phyloP scores from a whole-genome alignment of 2,888 invertebrate species.

The Oligia latruncula region DNA sequence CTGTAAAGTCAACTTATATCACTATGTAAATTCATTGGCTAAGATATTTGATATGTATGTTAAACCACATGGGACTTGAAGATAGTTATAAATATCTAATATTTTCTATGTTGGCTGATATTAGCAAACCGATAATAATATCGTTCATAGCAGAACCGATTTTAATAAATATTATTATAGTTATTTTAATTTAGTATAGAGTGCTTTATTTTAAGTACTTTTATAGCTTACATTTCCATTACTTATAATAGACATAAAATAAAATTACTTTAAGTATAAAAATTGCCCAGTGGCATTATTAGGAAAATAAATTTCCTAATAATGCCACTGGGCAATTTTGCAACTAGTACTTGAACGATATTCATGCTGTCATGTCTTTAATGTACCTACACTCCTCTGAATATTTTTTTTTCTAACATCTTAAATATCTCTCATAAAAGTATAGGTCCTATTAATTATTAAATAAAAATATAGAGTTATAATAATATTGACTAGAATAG shows the following conservation, averaged over 20 bases:
- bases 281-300: too few species aligned
- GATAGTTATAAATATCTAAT: not conserved
- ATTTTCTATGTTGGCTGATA: constrained; percentile 4
- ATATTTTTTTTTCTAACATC: not conserved
- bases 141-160: not conserved
- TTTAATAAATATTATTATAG: not conserved
- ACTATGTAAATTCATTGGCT: constrained; percentile 59
- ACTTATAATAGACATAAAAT: constrained; percentile 2
- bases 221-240: not conserved
- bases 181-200: not conserved
- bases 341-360: constrained; percentile 20
- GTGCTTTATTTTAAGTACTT: not conserved
- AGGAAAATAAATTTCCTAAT: not conserved
- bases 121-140: constrained; percentile 8
- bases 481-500: constrained; percentile 8
- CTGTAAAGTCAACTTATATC: constrained; percentile 53
- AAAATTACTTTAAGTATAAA: not conserved
- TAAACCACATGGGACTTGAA: constrained; percentile 8
- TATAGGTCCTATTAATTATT: not conserved
- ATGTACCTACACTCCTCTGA: constrained; percentile 1
- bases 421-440: not conserved
- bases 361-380: not conserved
- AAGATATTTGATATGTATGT: constrained; percentile 60
- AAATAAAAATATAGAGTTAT: not conserved
- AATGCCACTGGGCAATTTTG: not conserved